Evolutionary conservation across 2,113 vertebrate species (phyloP).

Genomic region (Cyanoderma ruficeps): DNA sequence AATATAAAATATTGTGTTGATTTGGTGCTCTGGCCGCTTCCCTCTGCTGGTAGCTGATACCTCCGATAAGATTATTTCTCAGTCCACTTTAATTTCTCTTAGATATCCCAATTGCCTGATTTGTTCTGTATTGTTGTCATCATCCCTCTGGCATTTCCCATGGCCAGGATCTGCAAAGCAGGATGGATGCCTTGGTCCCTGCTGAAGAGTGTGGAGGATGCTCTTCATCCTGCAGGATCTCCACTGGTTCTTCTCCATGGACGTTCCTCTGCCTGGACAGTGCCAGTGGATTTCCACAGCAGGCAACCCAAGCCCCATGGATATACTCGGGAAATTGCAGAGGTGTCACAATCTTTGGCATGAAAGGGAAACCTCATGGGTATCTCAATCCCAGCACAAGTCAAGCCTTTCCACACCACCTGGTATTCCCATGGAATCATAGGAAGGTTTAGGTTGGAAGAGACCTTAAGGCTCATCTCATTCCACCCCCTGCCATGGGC

Average conservation of each 20-base stretch:
- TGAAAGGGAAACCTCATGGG: neutral
- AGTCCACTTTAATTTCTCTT: neutral
- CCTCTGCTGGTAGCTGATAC: neutral
- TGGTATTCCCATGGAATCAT: neutral
- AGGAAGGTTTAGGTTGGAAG: neutral
- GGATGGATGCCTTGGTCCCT: neutral
- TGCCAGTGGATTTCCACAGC: neutral
- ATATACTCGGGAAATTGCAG: neutral
- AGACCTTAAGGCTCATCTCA: rapidly evolving
- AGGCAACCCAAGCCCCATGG: neutral
- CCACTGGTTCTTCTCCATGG: neutral
- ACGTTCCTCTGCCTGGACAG: neutral
- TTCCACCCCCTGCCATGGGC: neutral
- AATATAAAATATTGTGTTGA: neutral
- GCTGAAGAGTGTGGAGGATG: neutral
- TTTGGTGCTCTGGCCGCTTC: neutral
- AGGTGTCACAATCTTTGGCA: neutral
- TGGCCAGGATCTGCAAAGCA: neutral
- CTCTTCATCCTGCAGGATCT: neutral
- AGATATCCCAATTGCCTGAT: neutral
- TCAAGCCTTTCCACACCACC: neutral
- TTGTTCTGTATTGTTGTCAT: neutral
- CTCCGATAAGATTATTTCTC: neutral
- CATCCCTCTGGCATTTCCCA: neutral
- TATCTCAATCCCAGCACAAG: neutral